Base-by-base conservation (phyloP, 2,888 invertebrate species). In the Antheraea yamamai region DNA sequence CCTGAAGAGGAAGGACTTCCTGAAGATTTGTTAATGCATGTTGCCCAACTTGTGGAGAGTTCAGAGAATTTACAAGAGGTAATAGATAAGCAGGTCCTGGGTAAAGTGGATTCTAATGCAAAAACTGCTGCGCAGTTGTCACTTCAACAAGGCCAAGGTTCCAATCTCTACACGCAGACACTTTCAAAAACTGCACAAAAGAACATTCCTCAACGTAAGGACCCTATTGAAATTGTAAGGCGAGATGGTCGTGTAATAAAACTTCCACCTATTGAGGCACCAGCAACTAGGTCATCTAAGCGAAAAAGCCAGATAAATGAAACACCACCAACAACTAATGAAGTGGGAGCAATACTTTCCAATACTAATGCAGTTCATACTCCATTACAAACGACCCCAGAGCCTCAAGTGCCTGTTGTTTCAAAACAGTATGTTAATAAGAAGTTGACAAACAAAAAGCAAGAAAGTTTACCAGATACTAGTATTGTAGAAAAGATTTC, bases 191-290 rank as follows among this genome's bases (percentile, higher is more conserved):
- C 89, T 10, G 87, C 85, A 1, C 92, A 91, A 75, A 90, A 84
- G 76, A 80, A 75, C 77, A 75, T 87, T 16, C 78, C 82, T 4
- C 85, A 88, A 14, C 87, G 89, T 70, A 96, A 96, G 81, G 95
- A 96, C 80, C 96, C 96, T 0, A 96, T 97, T 76, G 97, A 97
- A 90, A 96, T 97, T 79, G 95, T 97, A 16, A 93, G 97, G 30
- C 95, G 96, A 30, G 97, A 97, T 86, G 97, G 97, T 1, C 95
- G 97, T 55, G 95, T 97, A 64, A 97, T 97, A 74, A 97, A 97
- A 0, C 91, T 98, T 78, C 98, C 98, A 20, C 97, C 97, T 0
- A 97, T 97, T 75, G 98, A 97, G 89, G 97, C 97, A 35, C 98
- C 98, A 14, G 97, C 97, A 2, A 98, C 98, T 0, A 95, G 97